These are phyloP conservation scores for Lithophane semibrunnea DNA, from an alignment of 2,888 invertebrate genomes.

Conservation along the genomic window DNA sequence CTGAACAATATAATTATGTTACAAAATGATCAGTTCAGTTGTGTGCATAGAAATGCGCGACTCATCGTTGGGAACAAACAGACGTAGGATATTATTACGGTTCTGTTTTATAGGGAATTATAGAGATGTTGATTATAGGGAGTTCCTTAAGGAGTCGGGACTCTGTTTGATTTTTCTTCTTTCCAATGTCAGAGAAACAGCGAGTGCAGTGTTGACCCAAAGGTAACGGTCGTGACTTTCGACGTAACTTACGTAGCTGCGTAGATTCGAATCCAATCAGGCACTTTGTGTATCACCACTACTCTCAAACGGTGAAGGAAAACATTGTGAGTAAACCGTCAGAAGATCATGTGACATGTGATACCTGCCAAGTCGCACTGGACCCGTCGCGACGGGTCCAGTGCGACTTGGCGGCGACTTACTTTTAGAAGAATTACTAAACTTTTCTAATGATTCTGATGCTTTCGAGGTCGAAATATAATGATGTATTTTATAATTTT, in stretches of 20 bases:
- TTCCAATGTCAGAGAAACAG: background rate
- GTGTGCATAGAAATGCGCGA: slow-evolving; percentile 71
- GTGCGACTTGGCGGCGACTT: too few relatives aligned
- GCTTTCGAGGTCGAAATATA: too few relatives aligned
- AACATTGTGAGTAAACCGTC: background rate
- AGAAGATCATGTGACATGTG: too few relatives aligned
- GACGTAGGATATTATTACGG: slow-evolving; percentile 47
- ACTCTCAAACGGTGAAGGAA: background rate
- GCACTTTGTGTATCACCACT: background rate
- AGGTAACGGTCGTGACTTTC: background rate
- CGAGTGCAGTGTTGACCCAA: background rate
- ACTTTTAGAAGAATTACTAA: too few relatives aligned
- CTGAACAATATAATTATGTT: slow-evolving; percentile 89
- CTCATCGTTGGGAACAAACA: slow-evolving; percentile 74
- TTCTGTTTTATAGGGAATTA: slow-evolving; percentile 40
- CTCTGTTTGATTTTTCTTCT: background rate
- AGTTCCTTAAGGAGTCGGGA: background rate
- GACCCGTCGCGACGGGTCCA: too few relatives aligned
- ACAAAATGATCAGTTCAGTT: slow-evolving; percentile 88
- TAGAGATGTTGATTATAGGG: background rate
- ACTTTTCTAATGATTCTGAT: too few relatives aligned
- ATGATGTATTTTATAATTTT: too few relatives aligned
- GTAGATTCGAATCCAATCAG: background rate
- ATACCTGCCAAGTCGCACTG: background rate
- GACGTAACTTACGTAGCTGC: background rate